Base-by-base conservation (phyloP, 2,888 invertebrate species). In the Petrolisthes manimaculis region DNA sequence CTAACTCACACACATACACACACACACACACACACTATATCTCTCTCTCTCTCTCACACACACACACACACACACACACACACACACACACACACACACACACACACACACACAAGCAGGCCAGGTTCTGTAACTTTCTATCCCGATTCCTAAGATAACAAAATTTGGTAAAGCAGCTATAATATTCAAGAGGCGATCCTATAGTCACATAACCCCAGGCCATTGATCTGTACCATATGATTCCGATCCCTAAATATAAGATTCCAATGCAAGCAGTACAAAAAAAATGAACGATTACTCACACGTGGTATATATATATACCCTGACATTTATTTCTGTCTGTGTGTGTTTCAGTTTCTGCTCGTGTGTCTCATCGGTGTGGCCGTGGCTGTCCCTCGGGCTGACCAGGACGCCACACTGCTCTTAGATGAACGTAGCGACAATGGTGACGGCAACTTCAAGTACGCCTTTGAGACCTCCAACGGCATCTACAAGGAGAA, bases 381-480 rank as follows among this genome's bases (percentile, higher is more conserved):
- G 84, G 21, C 78, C 51, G 69, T 24, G 24, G 84, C 79, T 5
- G 67, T 53, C 3, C 81, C 81, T 24, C 55, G 18, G 18, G 77
- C 77, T 24, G 84, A 85, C 2, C 51, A 14, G 53, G 84, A 85
- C 67, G 82, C 77, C 24, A 37, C 51, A 51, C 74, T 69, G 69
- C 3, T 86, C 37, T n/a, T 37, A 53, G 82, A 86, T 53, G 86
- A 86, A 53, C 81, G 86, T n/a, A 14, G 3, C n/a, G 86, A 86
- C 67, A n/a, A 51, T 5, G 86, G 86, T 6, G 82, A 86, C 67
- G 86, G 86, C 3, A 86, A 82, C 82, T 86, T 86, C 86, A 51
- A 86, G 53, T 82, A 86, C 86, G 5, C 14, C 24, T 81, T 77
- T 55, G 77, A 80, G 69, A 82, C 86, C 75, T 77, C 75, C 82